Conservation (phyloP, 2,888 invertebrate genomes). For the Xestia rhomboidea region DNA sequence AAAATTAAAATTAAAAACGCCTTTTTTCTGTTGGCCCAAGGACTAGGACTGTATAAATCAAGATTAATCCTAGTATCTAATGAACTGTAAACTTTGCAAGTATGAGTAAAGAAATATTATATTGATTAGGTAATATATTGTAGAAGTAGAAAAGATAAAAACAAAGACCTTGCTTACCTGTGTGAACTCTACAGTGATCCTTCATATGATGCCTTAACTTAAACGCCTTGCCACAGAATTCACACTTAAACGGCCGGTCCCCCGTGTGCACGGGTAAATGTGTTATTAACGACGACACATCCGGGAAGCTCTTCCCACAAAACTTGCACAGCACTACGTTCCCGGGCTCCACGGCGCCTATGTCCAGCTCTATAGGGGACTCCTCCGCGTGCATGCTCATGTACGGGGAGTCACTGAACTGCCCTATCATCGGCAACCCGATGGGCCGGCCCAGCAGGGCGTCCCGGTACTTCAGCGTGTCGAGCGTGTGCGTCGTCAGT, state of each 20-base stretch:
- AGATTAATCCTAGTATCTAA: background rate
- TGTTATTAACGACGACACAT: slow-evolving; percentile 96
- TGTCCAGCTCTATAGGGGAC: slow-evolving; percentile 91
- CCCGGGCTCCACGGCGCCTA: slow-evolving; percentile 92
- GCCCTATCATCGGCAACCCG: slow-evolving; percentile 85
- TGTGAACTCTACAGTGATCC: slow-evolving; percentile 98
- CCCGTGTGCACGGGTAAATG: slow-evolving; percentile 97
- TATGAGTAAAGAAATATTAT: background rate
- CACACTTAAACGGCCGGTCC: slow-evolving; percentile 97
- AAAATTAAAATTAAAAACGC: background rate
- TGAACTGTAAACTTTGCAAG: background rate
- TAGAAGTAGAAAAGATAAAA: background rate
- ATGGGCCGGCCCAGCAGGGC: slow-evolving; percentile 88
- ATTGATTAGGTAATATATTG: background rate
- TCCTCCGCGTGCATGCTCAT: slow-evolving; percentile 90
- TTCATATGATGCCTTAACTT: slow-evolving; percentile 98
- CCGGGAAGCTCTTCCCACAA: slow-evolving; percentile 97
- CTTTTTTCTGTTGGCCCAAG: background rate
- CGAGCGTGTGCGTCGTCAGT: slow-evolving; percentile 96
- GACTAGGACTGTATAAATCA: background rate
- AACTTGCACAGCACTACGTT: slow-evolving; percentile 97
- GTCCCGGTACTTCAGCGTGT: slow-evolving; percentile 96
- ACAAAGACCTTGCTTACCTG: slow-evolving; percentile 89
- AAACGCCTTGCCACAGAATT: slow-evolving; percentile 98
- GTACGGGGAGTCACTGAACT: slow-evolving; percentile 87